Conservation (phyloP, 92 coral and sea anemone genomes). For the Chrysogorgia sp. region DNA sequence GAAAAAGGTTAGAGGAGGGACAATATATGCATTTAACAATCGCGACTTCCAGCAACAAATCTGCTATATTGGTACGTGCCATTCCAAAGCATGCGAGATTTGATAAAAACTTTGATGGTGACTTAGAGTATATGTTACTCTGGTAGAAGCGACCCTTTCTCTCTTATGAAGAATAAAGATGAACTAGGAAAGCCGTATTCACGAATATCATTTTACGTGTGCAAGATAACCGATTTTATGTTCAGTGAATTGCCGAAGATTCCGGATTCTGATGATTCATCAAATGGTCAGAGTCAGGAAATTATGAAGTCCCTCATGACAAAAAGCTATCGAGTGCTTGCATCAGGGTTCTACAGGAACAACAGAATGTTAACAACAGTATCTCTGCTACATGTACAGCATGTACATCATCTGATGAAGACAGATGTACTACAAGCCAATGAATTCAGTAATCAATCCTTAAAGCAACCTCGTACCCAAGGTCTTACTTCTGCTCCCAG, state of each 20-base stretch:
- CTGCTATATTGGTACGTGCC: constrained; percentile 9
- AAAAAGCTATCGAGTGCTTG: not conserved
- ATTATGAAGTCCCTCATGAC: not conserved
- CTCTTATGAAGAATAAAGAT: constrained; percentile 42
- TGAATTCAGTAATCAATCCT: too few species aligned
- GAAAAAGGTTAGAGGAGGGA: constrained; percentile 22
- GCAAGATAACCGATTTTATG: constrained; percentile 1
- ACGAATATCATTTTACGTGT: not conserved
- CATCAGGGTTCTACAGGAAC: too few species aligned
- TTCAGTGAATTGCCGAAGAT: not conserved
- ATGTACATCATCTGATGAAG: too few species aligned
- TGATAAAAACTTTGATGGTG: constrained; percentile 19
- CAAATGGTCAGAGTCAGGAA: not conserved
- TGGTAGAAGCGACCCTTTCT: constrained; percentile 22
- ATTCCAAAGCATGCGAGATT: constrained; percentile 7
- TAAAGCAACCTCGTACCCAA: too few species aligned
- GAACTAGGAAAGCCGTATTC: constrained; percentile 35
- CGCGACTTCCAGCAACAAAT: not conserved
- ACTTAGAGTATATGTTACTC: constrained; percentile 10
- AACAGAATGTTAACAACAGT: too few species aligned
- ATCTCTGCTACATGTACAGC: too few species aligned
- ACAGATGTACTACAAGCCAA: too few species aligned
- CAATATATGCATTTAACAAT: constrained; percentile 21
- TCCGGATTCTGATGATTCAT: constrained; percentile 12
- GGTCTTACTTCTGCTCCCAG: too few species aligned